Percentiles rank a stretch among this genome's conserved stretches.
phyloP scores from a whole-genome alignment of 2,113 vertebrate species.

The Trematocara zebra region DNA sequence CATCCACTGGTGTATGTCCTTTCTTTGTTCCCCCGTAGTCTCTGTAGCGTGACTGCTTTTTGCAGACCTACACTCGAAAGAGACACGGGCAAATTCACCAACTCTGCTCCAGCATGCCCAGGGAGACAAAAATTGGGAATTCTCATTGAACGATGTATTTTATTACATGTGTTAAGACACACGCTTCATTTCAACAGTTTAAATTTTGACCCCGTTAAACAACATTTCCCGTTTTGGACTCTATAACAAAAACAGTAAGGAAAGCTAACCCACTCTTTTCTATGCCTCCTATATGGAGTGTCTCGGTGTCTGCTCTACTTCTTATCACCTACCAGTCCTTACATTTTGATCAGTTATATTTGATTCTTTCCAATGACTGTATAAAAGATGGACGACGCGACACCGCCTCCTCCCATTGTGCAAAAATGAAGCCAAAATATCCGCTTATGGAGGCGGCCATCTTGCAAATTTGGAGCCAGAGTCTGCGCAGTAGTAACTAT shows the following conservation, averaged over 20 bases:
- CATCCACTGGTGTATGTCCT: neutral
- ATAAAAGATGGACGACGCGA: too few species aligned
- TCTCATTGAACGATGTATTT: conserved; percentile 53
- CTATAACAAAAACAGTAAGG: neutral
- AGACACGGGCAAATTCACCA: conserved; percentile 71
- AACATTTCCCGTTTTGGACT: neutral
- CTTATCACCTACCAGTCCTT: neutral
- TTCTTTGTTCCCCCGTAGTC: conserved; percentile 5
- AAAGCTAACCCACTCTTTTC: neutral
- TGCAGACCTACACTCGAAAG: conserved; percentile 63
- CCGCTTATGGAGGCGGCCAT: too few species aligned
- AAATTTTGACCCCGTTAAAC: neutral
- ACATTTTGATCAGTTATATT: neutral
- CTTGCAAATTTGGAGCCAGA: too few species aligned
- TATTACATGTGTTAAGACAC: neutral
- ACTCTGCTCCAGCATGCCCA: conserved; percentile 63
- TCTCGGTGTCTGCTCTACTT: neutral
- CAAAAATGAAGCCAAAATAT: too few species aligned
- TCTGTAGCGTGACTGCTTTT: conserved; percentile 18
- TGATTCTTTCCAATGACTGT: too few species aligned
- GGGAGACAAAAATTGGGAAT: conserved; percentile 66
- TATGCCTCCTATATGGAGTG: neutral
- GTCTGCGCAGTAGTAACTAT: too few species aligned
- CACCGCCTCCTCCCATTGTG: too few species aligned
- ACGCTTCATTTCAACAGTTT: neutral